Conservation (phyloP, 2,888 invertebrate genomes). For the Oxycera nigricornis region DNA sequence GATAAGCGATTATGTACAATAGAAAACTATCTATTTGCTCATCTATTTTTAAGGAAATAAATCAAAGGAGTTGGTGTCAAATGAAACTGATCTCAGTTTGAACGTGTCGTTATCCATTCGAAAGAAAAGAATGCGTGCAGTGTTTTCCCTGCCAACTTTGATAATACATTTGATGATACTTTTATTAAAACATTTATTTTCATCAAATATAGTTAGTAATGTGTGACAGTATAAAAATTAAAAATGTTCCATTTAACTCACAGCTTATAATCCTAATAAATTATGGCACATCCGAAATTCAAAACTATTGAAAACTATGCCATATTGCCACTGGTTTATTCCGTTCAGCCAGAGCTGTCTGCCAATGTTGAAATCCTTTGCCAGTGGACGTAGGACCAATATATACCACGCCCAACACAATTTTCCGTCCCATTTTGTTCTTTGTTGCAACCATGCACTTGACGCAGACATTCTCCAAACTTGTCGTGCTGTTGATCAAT, state of each 20-base stretch:
- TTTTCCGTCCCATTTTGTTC: conserved; percentile 59
- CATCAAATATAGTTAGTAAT: no score
- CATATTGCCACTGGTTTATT: conserved; percentile 58
- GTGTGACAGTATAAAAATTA: neutral
- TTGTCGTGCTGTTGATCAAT: conserved; percentile 51
- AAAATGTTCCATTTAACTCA: neutral
- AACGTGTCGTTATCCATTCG: no score
- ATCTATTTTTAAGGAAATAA: no score
- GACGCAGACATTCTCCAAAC: conserved; percentile 56
- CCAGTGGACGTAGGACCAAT: conserved; percentile 52
- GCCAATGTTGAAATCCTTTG: conserved; percentile 56
- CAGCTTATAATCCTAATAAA: neutral
- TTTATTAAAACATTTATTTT: no score
- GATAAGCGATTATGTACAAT: no score
- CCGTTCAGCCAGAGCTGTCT: conserved; percentile 52
- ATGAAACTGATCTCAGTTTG: no score
- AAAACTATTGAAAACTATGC: conserved; percentile 59
- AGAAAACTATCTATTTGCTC: no score
- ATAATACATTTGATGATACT: no score
- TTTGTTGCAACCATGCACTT: conserved; percentile 59
- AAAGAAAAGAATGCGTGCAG: no score
- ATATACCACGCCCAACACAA: conserved; percentile 56
- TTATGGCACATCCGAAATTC: neutral
- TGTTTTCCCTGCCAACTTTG: no score
- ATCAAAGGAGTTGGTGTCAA: no score